Evolutionary conservation across 2,888 invertebrate genomes (phyloP), one percentile per base, ranked within the genome.

Genomic region (Tinea trinotella): DNA sequence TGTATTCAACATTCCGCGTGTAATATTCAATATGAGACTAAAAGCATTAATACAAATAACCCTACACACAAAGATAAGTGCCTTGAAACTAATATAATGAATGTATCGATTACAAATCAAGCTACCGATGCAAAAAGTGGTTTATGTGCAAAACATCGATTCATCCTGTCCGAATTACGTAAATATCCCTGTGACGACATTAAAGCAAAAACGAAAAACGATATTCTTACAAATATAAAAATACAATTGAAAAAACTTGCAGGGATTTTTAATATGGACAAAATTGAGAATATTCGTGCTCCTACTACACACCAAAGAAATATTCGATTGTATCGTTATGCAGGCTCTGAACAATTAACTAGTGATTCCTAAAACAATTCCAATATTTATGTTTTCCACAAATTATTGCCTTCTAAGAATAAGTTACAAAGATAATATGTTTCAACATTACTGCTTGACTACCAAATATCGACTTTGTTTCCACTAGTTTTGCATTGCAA

Each of bases 251-350:
- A 15, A 1, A 57, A 59, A n/a, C 55, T 69, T 12, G 34, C 71
- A 0, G 63, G 66, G 10, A 59, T 57, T 18, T 61, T 79, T 1
- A 66, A 65, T 54, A 57, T 74, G 10, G 66, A 74, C 55, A 78
- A 75, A 64, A 77, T 80, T 59, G 62, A 73, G 60, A 66, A 56
- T 56, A 54, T 73, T 54, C 68, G 73, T 9, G 57, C 60, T 9
- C 68, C 67, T 55, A 55, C 55, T 18, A 54, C 61, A n/a, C 54
- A 57, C 1, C 60, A 70, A 18, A 58, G 58, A 48, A 56, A 65
- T 56, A 57, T 70, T 19, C 65, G 62, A 55, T 63, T 79, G 55
- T 77, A 72, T 58, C 66, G 61, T 59, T 61, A 59, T 56, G 60
- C 60, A 13, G 67, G 63, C 56, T 57, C 63, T 36, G 62, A 66